phyloP scores from a whole-genome alignment of 2,113 vertebrate genomes.

The Gambusia holbrooki region DNA sequence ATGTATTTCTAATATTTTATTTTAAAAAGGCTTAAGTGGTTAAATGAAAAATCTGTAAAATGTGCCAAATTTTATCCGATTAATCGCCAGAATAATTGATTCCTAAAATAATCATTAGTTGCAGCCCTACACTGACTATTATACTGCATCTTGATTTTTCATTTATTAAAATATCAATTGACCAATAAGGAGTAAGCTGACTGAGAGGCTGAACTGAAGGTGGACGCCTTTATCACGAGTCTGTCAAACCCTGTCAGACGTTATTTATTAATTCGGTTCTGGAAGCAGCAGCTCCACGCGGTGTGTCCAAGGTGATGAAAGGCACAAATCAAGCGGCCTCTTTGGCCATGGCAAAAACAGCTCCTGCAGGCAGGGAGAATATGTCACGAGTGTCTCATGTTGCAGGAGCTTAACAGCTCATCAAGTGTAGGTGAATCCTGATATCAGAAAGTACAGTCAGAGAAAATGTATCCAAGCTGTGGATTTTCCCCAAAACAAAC shows the following conservation, averaged over 20 bases:
- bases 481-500: slow-evolving; percentile 12
- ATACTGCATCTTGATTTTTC: slow-evolving; percentile 9
- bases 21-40: no score
- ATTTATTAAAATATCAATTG: slow-evolving; percentile 46
- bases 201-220: slow-evolving; percentile 37
- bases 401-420: slow-evolving; percentile 36
- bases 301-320: slow-evolving; percentile 52
- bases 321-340: slow-evolving; percentile 60
- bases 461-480: slow-evolving; percentile 1
- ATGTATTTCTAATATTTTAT: no score
- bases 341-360: slow-evolving; percentile 21
- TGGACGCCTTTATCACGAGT: slow-evolving; percentile 35
- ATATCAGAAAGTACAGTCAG: slow-evolving; percentile 16
- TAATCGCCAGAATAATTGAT: no score
- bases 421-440: slow-evolving; percentile 25
- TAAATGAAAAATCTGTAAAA: no score
- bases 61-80: no score
- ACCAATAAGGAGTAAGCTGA: slow-evolving; percentile 32
- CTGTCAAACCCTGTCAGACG: slow-evolving; percentile 34
- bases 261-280: slow-evolving; percentile 41
- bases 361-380: slow-evolving; percentile 25
- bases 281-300: slow-evolving; percentile 32
- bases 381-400: slow-evolving; percentile 40
- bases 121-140: neutral
- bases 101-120: no score